phyloP scores from a whole-genome alignment of 2,797 vertebrate genomes.

The Balearica regulorum region DNA sequence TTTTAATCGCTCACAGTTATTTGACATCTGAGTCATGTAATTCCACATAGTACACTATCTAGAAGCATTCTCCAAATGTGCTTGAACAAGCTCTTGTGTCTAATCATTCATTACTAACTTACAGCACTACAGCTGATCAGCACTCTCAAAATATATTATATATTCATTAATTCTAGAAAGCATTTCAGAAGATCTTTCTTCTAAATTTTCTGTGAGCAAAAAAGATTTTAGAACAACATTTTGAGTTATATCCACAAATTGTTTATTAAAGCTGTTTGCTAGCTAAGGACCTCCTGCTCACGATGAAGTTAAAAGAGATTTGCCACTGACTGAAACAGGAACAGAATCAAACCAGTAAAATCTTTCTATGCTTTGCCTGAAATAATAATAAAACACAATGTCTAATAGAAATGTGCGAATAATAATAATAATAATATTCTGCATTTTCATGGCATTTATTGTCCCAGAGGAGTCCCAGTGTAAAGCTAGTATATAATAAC shows the following conservation, averaged over 20 bases:
- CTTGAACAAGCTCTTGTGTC: neutral
- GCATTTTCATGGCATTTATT: neutral
- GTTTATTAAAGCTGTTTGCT: neutral
- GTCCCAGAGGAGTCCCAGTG: neutral
- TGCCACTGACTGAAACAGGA: neutral
- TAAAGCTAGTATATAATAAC: conserved; percentile 33
- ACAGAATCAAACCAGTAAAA: neutral
- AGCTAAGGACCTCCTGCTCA: neutral
- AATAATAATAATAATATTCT: neutral
- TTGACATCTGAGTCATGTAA: conserved; percentile 53
- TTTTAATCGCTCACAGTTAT: conserved; percentile 53
- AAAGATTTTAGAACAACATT: neutral
- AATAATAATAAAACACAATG: neutral
- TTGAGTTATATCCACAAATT: neutral
- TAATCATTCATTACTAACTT: conserved; percentile 24
- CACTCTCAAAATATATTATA: neutral
- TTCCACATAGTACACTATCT: conserved; percentile 1
- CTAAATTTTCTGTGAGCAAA: neutral
- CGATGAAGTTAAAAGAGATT: neutral
- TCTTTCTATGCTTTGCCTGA: neutral
- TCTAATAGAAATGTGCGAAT: neutral
- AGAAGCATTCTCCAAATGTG: neutral
- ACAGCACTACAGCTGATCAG: neutral
- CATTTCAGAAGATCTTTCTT: neutral
- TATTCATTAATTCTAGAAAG: neutral